phyloP scores from a whole-genome alignment of 2,113 vertebrate species.

The Coracopsis vasa region DNA sequence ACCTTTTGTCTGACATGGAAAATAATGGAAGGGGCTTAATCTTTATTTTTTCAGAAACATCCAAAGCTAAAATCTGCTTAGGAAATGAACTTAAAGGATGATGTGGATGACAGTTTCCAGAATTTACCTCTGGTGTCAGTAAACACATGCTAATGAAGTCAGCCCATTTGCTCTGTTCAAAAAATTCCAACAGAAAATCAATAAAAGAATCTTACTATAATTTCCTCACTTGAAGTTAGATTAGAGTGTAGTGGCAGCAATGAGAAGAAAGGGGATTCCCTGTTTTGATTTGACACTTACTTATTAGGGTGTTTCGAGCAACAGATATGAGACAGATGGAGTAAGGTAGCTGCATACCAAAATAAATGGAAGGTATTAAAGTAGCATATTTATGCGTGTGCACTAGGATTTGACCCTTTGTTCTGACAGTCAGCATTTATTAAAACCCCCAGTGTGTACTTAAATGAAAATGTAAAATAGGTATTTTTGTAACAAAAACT shows the following conservation, averaged over 20 bases:
- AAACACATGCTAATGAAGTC: neutral
- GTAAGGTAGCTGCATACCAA: neutral
- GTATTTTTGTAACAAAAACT: neutral
- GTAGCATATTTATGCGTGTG: neutral
- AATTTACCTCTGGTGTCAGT: neutral
- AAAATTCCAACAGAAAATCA: neutral
- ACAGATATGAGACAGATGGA: neutral
- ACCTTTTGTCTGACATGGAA: neutral
- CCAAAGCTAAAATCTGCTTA: neutral
- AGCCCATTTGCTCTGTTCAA: neutral
- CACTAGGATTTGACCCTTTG: slow-evolving; percentile 20
- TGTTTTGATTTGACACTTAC: neutral
- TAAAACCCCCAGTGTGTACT: neutral
- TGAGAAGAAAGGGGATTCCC: neutral
- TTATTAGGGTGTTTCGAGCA: neutral
- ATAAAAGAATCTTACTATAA: neutral
- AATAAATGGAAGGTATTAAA: neutral
- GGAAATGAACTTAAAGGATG: neutral
- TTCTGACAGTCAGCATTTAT: slow-evolving; percentile 46
- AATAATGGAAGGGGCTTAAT: neutral
- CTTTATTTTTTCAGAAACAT: neutral
- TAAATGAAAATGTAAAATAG: slow-evolving; percentile 15
- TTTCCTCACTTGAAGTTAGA: neutral
- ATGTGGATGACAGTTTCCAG: neutral
- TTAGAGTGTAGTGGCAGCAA: neutral